Evolutionary conservation across 1,140 invertebrate genomes (phyloP).

Genomic region (Scaptodrosophila lebanonensis): DNA sequence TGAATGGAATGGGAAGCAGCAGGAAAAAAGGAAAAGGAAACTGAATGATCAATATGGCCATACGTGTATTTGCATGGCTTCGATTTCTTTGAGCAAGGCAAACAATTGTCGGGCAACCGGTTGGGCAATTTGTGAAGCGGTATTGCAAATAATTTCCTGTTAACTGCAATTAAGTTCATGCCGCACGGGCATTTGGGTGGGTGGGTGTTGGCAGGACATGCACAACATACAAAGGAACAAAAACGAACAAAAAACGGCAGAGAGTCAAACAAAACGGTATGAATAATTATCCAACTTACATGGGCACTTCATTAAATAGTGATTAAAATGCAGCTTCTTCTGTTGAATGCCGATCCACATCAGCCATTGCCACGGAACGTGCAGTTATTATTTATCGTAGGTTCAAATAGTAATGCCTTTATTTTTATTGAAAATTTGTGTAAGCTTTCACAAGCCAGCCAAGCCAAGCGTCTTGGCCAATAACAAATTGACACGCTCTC

Average conservation of each 20-base stretch:
- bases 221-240: no score
- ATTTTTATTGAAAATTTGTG: conserved; percentile 5
- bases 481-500: no score
- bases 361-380: conserved; percentile 40
- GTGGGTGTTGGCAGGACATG: no score
- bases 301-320: conserved; percentile 49
- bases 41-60: conserved; percentile 20
- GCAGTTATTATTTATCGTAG: conserved; percentile 23
- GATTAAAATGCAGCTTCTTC: conserved; percentile 49
- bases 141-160: conserved; percentile 34
- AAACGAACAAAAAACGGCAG: conserved; percentile 10
- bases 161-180: conserved; percentile 45
- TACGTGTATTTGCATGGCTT: neutral
- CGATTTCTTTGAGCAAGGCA: no score
- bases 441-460: neutral
- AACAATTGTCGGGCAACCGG: conserved; percentile 1
- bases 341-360: conserved; percentile 38
- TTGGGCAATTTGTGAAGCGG: conserved; percentile 17
- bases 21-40: no score
- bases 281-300: conserved; percentile 55
- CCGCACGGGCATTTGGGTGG: no score
- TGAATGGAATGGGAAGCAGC: no score
- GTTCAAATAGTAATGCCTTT: conserved; percentile 34
- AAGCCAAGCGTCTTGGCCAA: neutral
- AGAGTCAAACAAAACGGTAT: conserved; percentile 20